phyloP scores from a whole-genome alignment of 2,113 vertebrate species.

The Nyctibius bracteatus region DNA sequence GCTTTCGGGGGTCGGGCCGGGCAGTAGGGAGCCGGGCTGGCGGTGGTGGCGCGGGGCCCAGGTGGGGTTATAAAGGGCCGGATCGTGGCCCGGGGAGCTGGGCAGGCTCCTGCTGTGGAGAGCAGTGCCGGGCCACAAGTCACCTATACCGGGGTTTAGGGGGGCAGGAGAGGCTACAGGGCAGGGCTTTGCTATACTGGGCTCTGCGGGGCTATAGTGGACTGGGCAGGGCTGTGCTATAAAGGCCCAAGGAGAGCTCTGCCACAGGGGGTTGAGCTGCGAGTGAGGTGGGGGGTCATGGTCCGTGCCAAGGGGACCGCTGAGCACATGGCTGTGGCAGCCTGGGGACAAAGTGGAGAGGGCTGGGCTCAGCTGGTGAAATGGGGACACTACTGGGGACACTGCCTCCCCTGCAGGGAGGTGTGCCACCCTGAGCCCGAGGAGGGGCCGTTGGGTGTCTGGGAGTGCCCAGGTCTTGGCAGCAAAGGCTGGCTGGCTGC shows the following conservation, averaged over 20 bases:
- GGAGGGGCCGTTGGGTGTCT: neutral
- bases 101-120: neutral
- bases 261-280: neutral
- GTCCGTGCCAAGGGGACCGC: neutral
- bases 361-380: neutral
- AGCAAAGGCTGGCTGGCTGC: too few species aligned
- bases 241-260: neutral
- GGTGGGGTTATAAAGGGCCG: neutral
- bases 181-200: neutral
- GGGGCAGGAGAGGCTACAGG: neutral
- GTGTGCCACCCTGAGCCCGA: neutral
- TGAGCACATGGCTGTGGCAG: neutral
- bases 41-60: too few species aligned
- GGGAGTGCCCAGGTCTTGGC: too few species aligned
- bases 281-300: rapidly evolving
- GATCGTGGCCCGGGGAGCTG: neutral
- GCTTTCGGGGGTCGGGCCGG: too few species aligned
- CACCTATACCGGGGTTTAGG: rapidly evolving
- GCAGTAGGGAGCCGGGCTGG: neutral
- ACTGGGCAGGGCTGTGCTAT: neutral
- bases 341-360: neutral
- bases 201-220: neutral
- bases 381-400: rapidly evolving
- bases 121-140: rapidly evolving
- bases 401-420: too few species aligned